phyloP scores from a whole-genome alignment of 2,888 invertebrate genomes.

The Plusia festucae region DNA sequence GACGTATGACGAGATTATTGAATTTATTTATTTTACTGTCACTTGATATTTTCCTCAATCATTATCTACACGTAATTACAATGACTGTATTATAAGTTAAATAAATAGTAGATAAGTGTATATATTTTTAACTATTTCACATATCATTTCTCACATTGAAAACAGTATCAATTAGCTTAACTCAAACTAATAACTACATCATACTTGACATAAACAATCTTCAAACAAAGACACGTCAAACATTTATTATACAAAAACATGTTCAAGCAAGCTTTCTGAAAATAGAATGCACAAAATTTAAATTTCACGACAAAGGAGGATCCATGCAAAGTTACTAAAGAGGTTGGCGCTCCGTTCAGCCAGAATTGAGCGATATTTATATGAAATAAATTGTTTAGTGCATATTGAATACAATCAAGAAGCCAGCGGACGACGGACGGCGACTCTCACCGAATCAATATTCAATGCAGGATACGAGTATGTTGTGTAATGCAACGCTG shows the following conservation, averaged over 20 bases:
- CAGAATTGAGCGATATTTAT: constrained; percentile 18
- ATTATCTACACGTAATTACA: too few relatives aligned
- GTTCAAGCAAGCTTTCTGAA: not conserved
- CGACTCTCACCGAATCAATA: constrained; percentile 53
- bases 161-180: not conserved
- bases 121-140: too few relatives aligned
- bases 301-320: not conserved
- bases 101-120: too few relatives aligned
- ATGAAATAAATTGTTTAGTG: constrained; percentile 22
- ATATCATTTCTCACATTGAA: too few relatives aligned
- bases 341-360: constrained; percentile 10
- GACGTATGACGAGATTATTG: too few relatives aligned
- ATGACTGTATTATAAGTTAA: too few relatives aligned
- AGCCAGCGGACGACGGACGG: constrained; percentile 7
- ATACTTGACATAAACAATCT: not conserved
- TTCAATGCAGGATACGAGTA: constrained; percentile 36
- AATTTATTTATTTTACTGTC: too few relatives aligned
- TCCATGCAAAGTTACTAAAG: not conserved
- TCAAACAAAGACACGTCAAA: constrained; percentile 4
- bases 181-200: too few relatives aligned
- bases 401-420: constrained; percentile 22
- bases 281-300: constrained; percentile 1
- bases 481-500: constrained; percentile 45
- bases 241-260: not conserved
- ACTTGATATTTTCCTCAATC: too few relatives aligned